Percentiles rank a stretch among this genome's conserved stretches.
Conservation (phyloP, 2,888 invertebrate species). For the Halocaridina rubra region DNA sequence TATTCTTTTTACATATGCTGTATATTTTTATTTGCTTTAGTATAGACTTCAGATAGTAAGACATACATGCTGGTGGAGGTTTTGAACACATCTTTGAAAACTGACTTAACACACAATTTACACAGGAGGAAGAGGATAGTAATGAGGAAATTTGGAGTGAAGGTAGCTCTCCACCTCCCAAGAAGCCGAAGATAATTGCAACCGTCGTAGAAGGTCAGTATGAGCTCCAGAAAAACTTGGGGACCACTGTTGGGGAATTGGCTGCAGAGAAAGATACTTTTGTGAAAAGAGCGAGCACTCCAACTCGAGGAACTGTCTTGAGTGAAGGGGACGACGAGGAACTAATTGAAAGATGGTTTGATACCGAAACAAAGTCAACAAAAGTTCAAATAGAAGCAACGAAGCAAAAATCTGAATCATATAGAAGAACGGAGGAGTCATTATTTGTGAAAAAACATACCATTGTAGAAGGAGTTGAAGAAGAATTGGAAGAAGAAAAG, state of each 20-base stretch:
- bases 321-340: not conserved
- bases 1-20: too few species aligned
- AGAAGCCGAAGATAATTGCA: not conserved
- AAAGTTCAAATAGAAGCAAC: too few species aligned
- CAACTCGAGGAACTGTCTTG: not conserved
- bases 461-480: not conserved
- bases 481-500: not conserved
- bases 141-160: conserved; percentile 18
- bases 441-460: not conserved
- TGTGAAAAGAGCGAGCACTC: not conserved
- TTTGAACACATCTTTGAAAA: too few species aligned
- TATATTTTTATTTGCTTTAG: too few species aligned
- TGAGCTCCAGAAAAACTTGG: not conserved
- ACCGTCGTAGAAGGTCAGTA: not conserved
- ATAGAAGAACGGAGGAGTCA: not conserved
- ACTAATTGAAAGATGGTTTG: conserved; percentile 47
- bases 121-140: conserved; percentile 12
- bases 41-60: too few species aligned
- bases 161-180: not conserved
- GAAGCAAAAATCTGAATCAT: not conserved
- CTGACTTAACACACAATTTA: conserved; percentile 21
- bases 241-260: conserved; percentile 1
- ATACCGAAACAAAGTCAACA: not conserved
- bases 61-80: too few species aligned
- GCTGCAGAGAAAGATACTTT: not conserved